A percentile compares a stretch with the other conserved stretches of the same genome.
Conservation (phyloP, 2,797 vertebrate species). For the Poecilia gillii region DNA sequence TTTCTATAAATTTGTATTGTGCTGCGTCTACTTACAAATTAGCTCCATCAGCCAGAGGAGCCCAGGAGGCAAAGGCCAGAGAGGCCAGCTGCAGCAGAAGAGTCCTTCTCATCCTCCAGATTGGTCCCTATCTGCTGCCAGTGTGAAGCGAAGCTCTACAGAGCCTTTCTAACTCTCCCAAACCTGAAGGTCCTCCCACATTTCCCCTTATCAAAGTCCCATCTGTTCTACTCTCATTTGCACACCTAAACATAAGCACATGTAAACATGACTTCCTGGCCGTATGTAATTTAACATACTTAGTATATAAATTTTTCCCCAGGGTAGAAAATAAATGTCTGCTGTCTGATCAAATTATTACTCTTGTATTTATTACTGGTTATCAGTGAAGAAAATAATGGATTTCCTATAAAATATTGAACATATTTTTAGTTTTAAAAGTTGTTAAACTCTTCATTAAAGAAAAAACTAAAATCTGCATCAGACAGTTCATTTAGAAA, state of each 20-base stretch:
- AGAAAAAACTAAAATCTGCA: no score
- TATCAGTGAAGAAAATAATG: no score
- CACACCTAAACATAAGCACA: constrained; percentile 14
- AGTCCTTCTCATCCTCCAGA: constrained; percentile 51
- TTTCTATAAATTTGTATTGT: background rate
- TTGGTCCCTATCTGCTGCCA: constrained; percentile 27
- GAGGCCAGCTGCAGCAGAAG: constrained; percentile 59
- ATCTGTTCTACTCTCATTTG: background rate
- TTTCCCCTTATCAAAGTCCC: background rate
- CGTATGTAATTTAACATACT: no score
- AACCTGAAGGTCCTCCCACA: background rate
- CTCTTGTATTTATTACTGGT: no score
- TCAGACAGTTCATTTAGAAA: no score
- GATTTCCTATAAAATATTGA: no score
- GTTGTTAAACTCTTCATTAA: no score
- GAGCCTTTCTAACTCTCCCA: constrained; percentile 42
- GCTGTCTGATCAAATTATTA: no score
- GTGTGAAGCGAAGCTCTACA: background rate
- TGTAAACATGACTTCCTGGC: no score
- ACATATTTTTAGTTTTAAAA: no score
- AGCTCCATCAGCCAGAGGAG: constrained; percentile 36
- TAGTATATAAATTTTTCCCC: no score
- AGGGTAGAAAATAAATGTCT: no score
- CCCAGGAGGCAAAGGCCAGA: constrained; percentile 49
- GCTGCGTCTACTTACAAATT: constrained; percentile 60